Base-by-base conservation (phyloP, 2,888 invertebrate genomes). In the Lumbricus terrestris region DNA sequence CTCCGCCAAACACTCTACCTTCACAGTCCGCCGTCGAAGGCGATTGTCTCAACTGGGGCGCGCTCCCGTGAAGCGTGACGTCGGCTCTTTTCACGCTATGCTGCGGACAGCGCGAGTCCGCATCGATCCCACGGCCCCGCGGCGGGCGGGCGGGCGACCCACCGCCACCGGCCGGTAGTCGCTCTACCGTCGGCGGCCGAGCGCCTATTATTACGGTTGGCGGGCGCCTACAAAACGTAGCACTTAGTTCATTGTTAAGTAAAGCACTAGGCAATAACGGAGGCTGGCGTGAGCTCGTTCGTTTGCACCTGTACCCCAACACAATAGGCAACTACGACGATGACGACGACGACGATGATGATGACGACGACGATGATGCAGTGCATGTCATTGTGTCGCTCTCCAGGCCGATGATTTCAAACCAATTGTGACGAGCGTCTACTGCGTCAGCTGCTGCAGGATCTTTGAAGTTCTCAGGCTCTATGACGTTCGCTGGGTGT, bases 1-100 rank as follows among this genome's bases (percentile, higher is more conserved):
- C 47, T 37, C 88, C 20, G 35, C 88, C 88, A 88, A 88, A 35
- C 88, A 34, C 88, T 40, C 88, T 40, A 88, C 33, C 88, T 34
- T 37, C 29, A 88, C n/a, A 33, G 88, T 47, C 88, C 88, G 33
- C 88, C 88, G 33, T 88, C 88, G 23, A 37, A 88, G 88, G 69
- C 69, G n/a, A 69, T 69, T 69, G 69, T 69, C 69, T 69, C 69
- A 69, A 69, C 69, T n/a, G 29, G 69, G 69, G 69, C n/a, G 69
- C 69, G 69, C 69, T 69, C 69, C n/a, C 29, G n/a, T n/a, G n/a
- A 69, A 69, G 69, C 69, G 69, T n/a, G 69, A 69, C 69, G 69
- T 69, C 69, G 69, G 69, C 29, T 69, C 69, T 69, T 69, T 69
- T 69, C 69, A 69, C 69, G 69, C 69, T 69, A n/a, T 69, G 69